Evolutionary conservation across 1,140 invertebrate genomes (phyloP).

Genomic region (Drosophila melanogaster): Release_6_plus_ISO1_MT NC_004354.4:14740001-14740500

Average conservation of each 20-base stretch:
- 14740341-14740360: not conserved
- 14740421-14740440: no score
- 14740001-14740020: slow-evolving; percentile 11
- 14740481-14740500: not conserved
- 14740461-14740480: not conserved
- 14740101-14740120: slow-evolving; percentile 5
- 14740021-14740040: not conserved
- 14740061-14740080: slow-evolving; percentile 3
- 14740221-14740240: slow-evolving; percentile 12
- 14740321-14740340: not conserved
- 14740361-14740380: not conserved
- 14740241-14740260: slow-evolving; percentile 47
- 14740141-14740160: slow-evolving; percentile 17
- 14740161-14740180: slow-evolving; percentile 15
- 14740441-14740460: not conserved
- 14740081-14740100: not conserved
- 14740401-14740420: not conserved
- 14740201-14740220: slow-evolving; percentile 5
- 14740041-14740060: no score
- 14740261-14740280: slow-evolving; percentile 14
- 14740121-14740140: slow-evolving; percentile 38
- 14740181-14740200: slow-evolving; percentile 5
- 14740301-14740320: not conserved
- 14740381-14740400: not conserved
- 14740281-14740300: not conserved